Conservation (phyloP, 1,140 invertebrate genomes). For the Pemphigus obesinymphae region DNA sequence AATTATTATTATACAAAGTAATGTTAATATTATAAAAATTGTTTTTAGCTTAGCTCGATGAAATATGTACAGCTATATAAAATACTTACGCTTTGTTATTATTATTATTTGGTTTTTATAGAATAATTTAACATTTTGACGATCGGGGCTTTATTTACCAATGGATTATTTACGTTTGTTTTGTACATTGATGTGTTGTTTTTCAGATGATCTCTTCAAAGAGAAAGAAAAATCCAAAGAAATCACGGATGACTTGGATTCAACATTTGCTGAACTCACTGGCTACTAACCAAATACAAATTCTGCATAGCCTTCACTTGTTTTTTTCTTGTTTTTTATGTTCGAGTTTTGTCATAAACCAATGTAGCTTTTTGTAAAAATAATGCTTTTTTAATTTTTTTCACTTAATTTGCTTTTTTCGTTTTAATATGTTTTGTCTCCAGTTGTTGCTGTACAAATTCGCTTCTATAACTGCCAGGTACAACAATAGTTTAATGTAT, state of each 20-base stretch:
- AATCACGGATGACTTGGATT: slow-evolving; percentile 95
- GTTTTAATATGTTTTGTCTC: slow-evolving; percentile 27
- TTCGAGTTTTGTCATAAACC: slow-evolving; percentile 23
- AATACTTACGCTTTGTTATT: not conserved
- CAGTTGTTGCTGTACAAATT: slow-evolving; percentile 39
- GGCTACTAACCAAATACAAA: slow-evolving; percentile 62
- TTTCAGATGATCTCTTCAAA: slow-evolving; percentile 83
- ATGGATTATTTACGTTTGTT: slow-evolving; percentile 7
- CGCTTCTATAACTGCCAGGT: slow-evolving; percentile 38
- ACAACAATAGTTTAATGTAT: not conserved
- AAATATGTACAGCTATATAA: not conserved
- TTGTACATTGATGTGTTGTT: slow-evolving; percentile 44
- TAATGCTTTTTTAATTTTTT: slow-evolving; percentile 35
- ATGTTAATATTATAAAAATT: not conserved
- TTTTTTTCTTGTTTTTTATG: slow-evolving; percentile 32
- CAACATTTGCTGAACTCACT: slow-evolving; percentile 84
- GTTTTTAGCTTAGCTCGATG: not conserved
- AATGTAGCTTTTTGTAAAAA: slow-evolving; percentile 28
- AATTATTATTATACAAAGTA: not conserved
- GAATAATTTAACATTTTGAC: not conserved
- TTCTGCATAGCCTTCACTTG: slow-evolving; percentile 19
- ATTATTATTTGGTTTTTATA: not conserved
- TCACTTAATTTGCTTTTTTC: not conserved
- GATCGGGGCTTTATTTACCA: slow-evolving; percentile 1
- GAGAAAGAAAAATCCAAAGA: slow-evolving; percentile 95